Percentiles rank a stretch among this genome's conserved stretches.
These are phyloP conservation scores for Montipora efflorescens DNA, from an alignment of 64 coral and sea anemone species.

Conservation along the genomic window DNA sequence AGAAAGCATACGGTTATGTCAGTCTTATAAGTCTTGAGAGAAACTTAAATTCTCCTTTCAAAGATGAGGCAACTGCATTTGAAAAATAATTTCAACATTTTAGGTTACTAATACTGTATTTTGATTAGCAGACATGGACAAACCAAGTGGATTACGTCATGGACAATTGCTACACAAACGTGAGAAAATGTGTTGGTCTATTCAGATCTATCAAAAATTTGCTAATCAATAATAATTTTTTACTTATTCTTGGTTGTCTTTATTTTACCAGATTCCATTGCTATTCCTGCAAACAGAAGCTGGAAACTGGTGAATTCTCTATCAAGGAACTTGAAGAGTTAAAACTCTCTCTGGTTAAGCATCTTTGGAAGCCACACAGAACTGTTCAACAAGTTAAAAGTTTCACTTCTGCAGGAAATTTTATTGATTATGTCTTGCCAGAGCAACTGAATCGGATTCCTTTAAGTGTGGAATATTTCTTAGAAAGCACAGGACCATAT, in stretches of 20 bases:
- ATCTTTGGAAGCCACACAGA: constrained; percentile 58
- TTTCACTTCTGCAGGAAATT: constrained; percentile 73
- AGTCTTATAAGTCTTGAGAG: no score
- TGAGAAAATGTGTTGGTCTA: background rate
- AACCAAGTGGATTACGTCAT: background rate
- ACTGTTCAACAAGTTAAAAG: constrained; percentile 26
- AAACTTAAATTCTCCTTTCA: no score
- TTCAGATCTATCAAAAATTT: background rate
- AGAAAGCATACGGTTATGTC: no score
- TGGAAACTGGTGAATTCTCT: constrained; percentile 57
- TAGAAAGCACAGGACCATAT: constrained; percentile 81
- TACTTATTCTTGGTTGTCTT: background rate
- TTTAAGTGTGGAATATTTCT: constrained; percentile 59
- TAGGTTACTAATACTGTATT: no score
- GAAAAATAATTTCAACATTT: no score
- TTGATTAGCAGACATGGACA: background rate
- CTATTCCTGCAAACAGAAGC: constrained; percentile 37
- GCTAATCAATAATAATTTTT: background rate
- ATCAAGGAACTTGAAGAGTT: constrained; percentile 14
- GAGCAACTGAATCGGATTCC: constrained; percentile 54
- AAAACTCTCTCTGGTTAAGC: constrained; percentile 30
- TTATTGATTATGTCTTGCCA: constrained; percentile 48
- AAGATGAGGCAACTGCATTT: no score
- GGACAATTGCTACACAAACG: constrained; percentile 8
- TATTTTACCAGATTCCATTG: constrained; percentile 27